Conservation (phyloP, 2,113 vertebrate genomes). For the Micronycteris hirsuta region DNA sequence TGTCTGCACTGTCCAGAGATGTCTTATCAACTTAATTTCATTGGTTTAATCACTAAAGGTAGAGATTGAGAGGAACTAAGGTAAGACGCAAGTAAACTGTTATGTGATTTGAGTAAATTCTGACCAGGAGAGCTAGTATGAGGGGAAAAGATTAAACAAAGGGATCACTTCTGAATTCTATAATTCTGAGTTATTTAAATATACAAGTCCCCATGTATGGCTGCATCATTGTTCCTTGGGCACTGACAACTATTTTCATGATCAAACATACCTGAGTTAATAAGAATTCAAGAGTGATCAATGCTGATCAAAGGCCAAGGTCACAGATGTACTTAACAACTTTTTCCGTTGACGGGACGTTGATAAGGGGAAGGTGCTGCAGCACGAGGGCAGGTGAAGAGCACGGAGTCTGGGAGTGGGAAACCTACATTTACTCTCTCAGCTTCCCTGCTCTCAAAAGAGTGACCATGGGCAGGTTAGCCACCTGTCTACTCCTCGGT, state of each 20-base stretch:
- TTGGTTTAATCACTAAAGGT: not conserved
- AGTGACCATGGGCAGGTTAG: not conserved
- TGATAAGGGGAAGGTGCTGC: rapidly evolving
- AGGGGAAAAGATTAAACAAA: not conserved
- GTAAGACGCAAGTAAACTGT: too few species aligned
- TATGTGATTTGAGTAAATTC: not conserved
- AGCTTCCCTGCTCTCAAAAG: not conserved
- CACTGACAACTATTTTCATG: not conserved
- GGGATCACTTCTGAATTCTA: not conserved
- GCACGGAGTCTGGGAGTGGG: not conserved
- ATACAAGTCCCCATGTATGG: not conserved
- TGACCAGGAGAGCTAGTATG: not conserved
- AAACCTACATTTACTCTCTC: not conserved
- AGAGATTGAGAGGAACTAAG: not conserved
- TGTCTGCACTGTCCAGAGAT: not conserved
- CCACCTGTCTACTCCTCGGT: not conserved
- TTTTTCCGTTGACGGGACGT: too few species aligned
- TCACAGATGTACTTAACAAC: not conserved
- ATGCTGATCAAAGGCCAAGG: not conserved
- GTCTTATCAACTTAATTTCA: not conserved
- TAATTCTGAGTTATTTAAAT: not conserved
- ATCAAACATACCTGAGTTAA: not conserved
- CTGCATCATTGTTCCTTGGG: not conserved
- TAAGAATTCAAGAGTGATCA: not conserved
- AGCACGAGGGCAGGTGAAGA: not conserved